These are phyloP conservation scores for Wasmannia auropunctata DNA, from an alignment of 1,140 invertebrate species.

Conservation along the genomic window DNA sequence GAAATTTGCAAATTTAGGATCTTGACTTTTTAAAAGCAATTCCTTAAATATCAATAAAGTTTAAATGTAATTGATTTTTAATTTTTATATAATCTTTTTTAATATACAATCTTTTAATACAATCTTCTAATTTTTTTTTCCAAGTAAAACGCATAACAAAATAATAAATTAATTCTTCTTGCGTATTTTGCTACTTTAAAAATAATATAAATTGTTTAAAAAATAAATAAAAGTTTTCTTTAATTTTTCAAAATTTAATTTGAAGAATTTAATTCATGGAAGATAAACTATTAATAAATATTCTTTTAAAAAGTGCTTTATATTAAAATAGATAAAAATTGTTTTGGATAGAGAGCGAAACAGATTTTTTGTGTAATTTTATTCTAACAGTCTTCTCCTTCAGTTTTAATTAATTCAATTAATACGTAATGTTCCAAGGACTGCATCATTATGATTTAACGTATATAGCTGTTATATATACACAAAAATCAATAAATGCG, in stretches of 20 bases:
- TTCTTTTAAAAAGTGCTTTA: not conserved
- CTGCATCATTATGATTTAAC: slow-evolving; percentile 11
- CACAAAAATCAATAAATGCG: slow-evolving; percentile 23
- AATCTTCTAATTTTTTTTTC: not conserved
- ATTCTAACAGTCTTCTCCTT: not conserved
- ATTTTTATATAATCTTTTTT: too few relatives aligned
- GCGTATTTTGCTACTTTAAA: not conserved
- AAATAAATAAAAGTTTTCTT: not conserved
- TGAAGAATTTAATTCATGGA: not conserved
- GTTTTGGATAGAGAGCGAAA: not conserved
- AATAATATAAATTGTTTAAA: not conserved
- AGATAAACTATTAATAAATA: not conserved
- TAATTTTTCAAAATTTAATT: not conserved
- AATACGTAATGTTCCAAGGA: not conserved
- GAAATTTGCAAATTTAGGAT: not conserved
- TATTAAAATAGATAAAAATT: slow-evolving; percentile 2
- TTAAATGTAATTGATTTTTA: not conserved
- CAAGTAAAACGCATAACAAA: not conserved
- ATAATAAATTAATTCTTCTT: not conserved
- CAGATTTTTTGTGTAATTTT: not conserved
- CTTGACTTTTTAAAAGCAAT: not conserved
- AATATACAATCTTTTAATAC: too few relatives aligned
- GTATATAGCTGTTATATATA: not conserved
- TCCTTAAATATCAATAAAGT: not conserved
- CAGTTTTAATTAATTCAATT: slow-evolving; percentile 8